Evolutionary conservation across 2,888 invertebrate species (phyloP).

Genomic region (Cerastoderma edule): DNA sequence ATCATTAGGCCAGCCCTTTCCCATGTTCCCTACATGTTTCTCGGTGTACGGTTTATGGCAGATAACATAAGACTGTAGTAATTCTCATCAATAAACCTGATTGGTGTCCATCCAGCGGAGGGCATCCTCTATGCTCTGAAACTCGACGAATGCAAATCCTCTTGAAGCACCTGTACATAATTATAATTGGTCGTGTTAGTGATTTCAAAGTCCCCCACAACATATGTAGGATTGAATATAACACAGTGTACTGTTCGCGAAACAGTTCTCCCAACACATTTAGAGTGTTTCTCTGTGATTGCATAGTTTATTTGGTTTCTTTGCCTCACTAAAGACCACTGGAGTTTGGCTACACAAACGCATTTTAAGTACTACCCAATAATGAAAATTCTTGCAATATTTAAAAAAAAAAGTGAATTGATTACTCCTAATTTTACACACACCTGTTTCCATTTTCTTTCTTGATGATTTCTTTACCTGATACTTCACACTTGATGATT

Average conservation of each 20-base stretch:
- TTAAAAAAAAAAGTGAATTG: not conserved
- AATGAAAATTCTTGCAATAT: not conserved
- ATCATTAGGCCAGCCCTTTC: not conserved
- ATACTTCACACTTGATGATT: no score
- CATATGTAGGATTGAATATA: conserved; percentile 13
- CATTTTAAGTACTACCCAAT: no score
- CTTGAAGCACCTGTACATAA: conserved; percentile 90
- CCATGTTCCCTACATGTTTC: not conserved
- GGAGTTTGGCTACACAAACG: no score
- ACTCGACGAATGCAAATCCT: conserved; percentile 97
- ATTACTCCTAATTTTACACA: no score
- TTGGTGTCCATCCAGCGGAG: conserved; percentile 96
- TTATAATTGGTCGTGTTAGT: conserved; percentile 55
- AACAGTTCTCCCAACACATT: conserved; percentile 21
- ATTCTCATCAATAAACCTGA: conserved; percentile 87
- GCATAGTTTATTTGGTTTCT: not conserved
- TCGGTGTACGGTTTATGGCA: conserved; percentile 49
- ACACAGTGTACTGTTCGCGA: not conserved
- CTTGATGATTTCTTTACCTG: no score
- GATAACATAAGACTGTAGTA: conserved; percentile 51
- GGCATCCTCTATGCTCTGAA: conserved; percentile 94
- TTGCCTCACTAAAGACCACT: conserved; percentile 17
- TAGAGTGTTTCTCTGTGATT: not conserved
- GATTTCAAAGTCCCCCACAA: conserved; percentile 19
- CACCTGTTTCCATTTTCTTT: no score